Evolutionary conservation across 2,888 invertebrate species (phyloP).

Genomic region (Abscondita cerata): DNA sequence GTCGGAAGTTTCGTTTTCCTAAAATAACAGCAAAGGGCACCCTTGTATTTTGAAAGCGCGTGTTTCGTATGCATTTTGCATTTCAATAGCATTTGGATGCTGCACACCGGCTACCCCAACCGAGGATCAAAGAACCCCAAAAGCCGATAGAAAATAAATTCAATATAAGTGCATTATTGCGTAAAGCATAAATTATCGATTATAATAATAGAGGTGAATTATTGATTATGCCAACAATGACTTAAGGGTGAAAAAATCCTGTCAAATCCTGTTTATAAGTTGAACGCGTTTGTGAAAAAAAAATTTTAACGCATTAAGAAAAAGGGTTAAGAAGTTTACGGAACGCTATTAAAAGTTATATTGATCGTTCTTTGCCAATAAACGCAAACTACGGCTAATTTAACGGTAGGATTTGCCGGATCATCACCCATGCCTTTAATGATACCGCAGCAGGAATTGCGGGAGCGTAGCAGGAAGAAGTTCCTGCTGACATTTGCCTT

Average conservation of each 20-base stretch:
- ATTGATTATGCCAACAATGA: neutral
- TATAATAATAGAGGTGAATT: constrained; percentile 13
- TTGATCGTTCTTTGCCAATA: constrained; percentile 17
- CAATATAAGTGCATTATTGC: constrained; percentile 45
- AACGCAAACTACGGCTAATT: constrained; percentile 28
- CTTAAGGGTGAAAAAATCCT: neutral
- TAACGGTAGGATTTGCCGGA: constrained; percentile 46
- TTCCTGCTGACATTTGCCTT: constrained; percentile 46
- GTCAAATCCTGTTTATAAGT: too few relatives aligned
- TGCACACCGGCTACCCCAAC: constrained; percentile 39
- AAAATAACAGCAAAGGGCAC: constrained; percentile 48
- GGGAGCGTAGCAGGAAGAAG: constrained; percentile 38
- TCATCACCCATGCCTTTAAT: constrained; percentile 49
- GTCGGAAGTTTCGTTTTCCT: constrained; percentile 40
- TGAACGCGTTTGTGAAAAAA: too few relatives aligned
- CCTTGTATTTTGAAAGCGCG: constrained; percentile 38
- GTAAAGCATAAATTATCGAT: constrained; percentile 44
- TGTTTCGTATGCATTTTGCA: constrained; percentile 40
- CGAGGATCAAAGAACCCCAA: constrained; percentile 42
- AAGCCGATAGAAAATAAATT: constrained; percentile 42
- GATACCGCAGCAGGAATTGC: constrained; percentile 46
- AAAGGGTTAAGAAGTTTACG: constrained; percentile 4
- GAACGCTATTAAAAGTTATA: constrained; percentile 8
- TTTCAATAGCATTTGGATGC: constrained; percentile 44
- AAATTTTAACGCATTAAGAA: neutral